These are phyloP conservation scores for Nomada fucata DNA, from an alignment of 2,888 invertebrate genomes.

Conservation along the genomic window DNA sequence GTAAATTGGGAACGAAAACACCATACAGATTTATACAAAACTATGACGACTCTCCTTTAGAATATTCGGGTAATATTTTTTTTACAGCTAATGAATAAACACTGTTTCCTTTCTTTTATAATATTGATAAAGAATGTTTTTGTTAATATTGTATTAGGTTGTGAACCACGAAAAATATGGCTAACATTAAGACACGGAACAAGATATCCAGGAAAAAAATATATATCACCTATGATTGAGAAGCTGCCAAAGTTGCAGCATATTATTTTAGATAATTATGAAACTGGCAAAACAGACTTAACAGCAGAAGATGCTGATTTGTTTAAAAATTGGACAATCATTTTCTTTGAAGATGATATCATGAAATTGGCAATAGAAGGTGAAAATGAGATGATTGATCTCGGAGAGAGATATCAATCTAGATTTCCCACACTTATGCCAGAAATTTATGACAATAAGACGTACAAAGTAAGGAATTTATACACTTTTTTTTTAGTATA, in stretches of 20 bases:
- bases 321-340: conserved; percentile 87
- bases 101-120: not conserved
- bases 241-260: conserved; percentile 86
- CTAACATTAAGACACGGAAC: conserved; percentile 91
- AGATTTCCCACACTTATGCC: conserved; percentile 89
- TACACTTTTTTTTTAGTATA: not conserved
- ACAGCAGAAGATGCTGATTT: conserved; percentile 83
- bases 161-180: conserved; percentile 89
- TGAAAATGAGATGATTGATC: conserved; percentile 89
- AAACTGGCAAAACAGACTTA: conserved; percentile 84
- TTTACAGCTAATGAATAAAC: not conserved
- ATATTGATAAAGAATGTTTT: not conserved
- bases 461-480: conserved; percentile 85
- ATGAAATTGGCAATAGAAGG: conserved; percentile 90
- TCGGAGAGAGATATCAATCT: conserved; percentile 90
- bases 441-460: conserved; percentile 86
- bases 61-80: conserved; percentile 85
- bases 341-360: conserved; percentile 85
- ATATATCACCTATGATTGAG: conserved; percentile 86
- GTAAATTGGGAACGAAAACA: conserved; percentile 88
- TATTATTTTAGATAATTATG: conserved; percentile 85
- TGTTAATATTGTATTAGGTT: conserved; percentile 84
- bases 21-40: conserved; percentile 90
- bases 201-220: conserved; percentile 88
- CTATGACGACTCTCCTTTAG: conserved; percentile 86